phyloP scores from a whole-genome alignment of 2,113 vertebrate genomes.

The Crocuta crocuta region DNA sequence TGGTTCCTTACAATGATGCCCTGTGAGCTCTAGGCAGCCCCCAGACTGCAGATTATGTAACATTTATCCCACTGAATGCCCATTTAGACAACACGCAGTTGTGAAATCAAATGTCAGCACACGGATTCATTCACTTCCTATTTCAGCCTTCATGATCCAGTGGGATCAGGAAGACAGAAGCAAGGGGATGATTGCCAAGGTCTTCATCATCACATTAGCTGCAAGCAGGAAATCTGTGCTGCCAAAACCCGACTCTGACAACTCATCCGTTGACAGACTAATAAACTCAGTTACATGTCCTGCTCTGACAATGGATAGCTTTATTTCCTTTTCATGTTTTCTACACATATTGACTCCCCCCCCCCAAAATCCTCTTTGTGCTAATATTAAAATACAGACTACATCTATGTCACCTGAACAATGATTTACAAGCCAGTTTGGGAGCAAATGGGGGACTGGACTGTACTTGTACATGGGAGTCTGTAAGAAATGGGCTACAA shows the following conservation, averaged over 20 bases:
- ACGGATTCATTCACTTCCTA: background rate
- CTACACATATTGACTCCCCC: constrained; percentile 68
- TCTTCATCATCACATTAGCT: constrained; percentile 76
- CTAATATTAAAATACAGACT: constrained; percentile 34
- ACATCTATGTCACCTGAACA: background rate
- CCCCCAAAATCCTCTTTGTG: constrained; percentile 25
- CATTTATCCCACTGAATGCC: background rate
- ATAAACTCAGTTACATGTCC: constrained; percentile 54
- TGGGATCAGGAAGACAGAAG: constrained; percentile 57
- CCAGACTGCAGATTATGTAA: background rate
- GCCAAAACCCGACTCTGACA: constrained; percentile 69
- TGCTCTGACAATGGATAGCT: constrained; percentile 53
- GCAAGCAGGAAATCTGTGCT: constrained; percentile 70
- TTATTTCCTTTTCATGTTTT: constrained; percentile 71
- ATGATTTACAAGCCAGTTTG: background rate
- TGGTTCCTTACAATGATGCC: background rate
- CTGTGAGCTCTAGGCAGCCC: background rate
- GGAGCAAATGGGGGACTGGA: background rate
- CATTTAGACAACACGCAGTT: constrained; percentile 56
- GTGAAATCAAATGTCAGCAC: background rate
- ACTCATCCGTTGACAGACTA: constrained; percentile 74
- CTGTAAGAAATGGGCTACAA: background rate
- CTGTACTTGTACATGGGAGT: background rate
- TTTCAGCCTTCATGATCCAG: constrained; percentile 22
- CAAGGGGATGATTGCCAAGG: constrained; percentile 37